Evolutionary conservation across 2,113 vertebrate species (phyloP).

Genomic region (Cochlearius cochlearius): DNA sequence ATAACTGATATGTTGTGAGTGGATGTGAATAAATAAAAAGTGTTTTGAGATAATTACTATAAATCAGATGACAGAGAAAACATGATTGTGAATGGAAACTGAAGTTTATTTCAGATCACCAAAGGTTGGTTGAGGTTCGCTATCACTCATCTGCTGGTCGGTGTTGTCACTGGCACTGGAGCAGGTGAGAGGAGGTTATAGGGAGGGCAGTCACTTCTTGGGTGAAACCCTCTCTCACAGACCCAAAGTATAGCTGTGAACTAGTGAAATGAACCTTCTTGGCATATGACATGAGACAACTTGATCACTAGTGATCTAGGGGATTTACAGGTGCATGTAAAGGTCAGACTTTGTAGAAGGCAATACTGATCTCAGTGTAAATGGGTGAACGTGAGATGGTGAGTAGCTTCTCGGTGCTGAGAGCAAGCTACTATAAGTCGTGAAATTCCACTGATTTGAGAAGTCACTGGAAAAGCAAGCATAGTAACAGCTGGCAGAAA

Average conservation of each 20-base stretch:
- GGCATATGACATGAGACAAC: not conserved
- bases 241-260: not conserved
- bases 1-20: not conserved
- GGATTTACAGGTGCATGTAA: not conserved
- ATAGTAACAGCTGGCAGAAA: not conserved
- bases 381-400: not conserved
- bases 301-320: not conserved
- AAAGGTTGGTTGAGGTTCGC: not conserved
- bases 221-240: not conserved
- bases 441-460: not conserved
- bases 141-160: not conserved
- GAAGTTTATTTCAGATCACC: not conserved
- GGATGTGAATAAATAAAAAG: not conserved
- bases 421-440: not conserved
- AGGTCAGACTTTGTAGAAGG: not conserved
- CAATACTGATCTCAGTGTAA: not conserved
- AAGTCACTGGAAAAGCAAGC: not conserved
- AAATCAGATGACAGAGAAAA: not conserved
- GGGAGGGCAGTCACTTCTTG: not conserved
- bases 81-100: not conserved
- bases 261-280: not conserved
- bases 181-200: not conserved
- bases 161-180: not conserved
- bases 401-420: not conserved
- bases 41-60: not conserved